Evolutionary conservation across 2,797 vertebrate genomes (phyloP).

Genomic region (Lepilemur ruficaudatus): DNA sequence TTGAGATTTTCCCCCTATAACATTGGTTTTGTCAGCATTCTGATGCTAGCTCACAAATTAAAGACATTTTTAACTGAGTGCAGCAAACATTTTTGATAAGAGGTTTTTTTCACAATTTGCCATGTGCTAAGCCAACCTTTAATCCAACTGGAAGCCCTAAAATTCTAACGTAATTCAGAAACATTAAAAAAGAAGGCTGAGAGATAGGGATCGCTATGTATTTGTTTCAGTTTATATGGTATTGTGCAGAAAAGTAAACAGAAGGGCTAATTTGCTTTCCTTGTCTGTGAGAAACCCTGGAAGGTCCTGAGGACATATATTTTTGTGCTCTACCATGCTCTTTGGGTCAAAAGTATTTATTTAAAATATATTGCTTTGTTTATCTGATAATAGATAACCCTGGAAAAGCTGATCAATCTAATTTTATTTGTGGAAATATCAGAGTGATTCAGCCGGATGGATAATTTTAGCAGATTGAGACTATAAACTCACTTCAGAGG

Average conservation of each 20-base stretch:
- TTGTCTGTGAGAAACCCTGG: background rate
- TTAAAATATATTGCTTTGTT: conserved; percentile 36
- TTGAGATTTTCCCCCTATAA: background rate
- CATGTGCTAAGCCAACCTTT: background rate
- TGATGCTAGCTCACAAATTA: background rate
- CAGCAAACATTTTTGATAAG: background rate
- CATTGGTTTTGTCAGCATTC: background rate
- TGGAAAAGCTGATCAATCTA: conserved; percentile 16
- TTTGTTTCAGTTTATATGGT: background rate
- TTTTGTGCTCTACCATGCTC: background rate
- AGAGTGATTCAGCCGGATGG: background rate
- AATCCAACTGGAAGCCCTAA: background rate
- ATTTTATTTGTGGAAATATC: conserved; percentile 24
- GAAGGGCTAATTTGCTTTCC: background rate
- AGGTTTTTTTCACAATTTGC: background rate
- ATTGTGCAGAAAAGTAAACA: background rate
- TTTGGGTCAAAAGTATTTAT: background rate
- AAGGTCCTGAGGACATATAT: background rate
- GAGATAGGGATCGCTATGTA: background rate
- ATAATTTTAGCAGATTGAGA: conserved; percentile 35
- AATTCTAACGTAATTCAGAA: conserved; percentile 13
- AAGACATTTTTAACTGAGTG: background rate
- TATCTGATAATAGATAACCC: conserved; percentile 59
- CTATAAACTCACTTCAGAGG: conserved; percentile 49
- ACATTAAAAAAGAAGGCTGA: background rate